Evolutionary conservation across 2,888 invertebrate species (phyloP).

Genomic region (Chaetogeoica ovagalla): DNA sequence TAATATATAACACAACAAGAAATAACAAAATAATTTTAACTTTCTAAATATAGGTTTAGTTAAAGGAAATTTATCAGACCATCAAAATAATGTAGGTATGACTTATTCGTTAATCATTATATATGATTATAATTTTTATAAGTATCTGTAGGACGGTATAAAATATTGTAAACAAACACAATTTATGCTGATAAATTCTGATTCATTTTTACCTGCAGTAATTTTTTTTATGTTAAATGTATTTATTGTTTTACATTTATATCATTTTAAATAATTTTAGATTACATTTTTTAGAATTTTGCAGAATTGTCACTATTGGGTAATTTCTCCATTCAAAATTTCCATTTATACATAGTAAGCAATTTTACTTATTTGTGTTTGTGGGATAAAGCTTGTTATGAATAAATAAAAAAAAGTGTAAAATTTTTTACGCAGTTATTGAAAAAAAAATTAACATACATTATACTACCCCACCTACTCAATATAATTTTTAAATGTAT

Average conservation of each 20-base stretch:
- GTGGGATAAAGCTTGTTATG: slow-evolving; percentile 23
- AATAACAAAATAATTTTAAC: slow-evolving; percentile 22
- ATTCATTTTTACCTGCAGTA: not conserved
- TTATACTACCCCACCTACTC: not conserved
- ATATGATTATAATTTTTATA: not conserved
- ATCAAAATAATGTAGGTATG: not conserved
- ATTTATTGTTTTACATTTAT: slow-evolving; percentile 5
- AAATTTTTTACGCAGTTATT: not conserved
- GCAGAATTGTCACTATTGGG: slow-evolving; percentile 14
- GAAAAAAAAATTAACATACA: not conserved
- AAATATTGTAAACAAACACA: not conserved
- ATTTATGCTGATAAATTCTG: not conserved
- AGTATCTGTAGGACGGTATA: no score
- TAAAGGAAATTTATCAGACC: not conserved
- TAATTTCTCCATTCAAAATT: slow-evolving; percentile 33
- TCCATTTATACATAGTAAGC: slow-evolving; percentile 24
- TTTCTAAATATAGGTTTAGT: not conserved
- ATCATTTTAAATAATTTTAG: slow-evolving; percentile 27
- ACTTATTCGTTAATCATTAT: not conserved
- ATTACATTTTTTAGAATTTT: slow-evolving; percentile 32
- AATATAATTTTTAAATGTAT: no score
- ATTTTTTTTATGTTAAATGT: slow-evolving; percentile 9
- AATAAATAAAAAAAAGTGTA: slow-evolving; percentile 3
- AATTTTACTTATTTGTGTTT: slow-evolving; percentile 37
- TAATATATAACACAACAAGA: not conserved